Conservation (phyloP, 2,113 vertebrate species). For the Rhombomys opimus region DNA sequence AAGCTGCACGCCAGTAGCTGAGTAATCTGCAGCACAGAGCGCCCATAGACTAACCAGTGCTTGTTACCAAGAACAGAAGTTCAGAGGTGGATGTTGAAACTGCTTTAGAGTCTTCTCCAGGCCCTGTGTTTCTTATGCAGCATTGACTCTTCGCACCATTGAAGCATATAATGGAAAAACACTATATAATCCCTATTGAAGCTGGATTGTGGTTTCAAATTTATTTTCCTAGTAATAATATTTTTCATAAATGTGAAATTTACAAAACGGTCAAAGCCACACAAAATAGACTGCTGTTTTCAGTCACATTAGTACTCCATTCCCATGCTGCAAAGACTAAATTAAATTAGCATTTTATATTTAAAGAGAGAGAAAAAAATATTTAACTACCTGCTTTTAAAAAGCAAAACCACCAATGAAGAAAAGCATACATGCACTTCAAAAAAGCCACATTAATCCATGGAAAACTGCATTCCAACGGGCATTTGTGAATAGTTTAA, state of each 20-base stretch:
- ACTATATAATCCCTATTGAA: constrained; percentile 62
- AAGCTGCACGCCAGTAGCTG: neutral
- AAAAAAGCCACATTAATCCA: constrained; percentile 65
- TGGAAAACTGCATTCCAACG: constrained; percentile 72
- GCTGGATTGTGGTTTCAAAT: constrained; percentile 69
- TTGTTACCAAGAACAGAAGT: constrained; percentile 41
- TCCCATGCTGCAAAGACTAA: constrained; percentile 81
- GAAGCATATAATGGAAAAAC: constrained; percentile 69
- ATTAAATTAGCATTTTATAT: constrained; percentile 82
- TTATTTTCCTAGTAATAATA: constrained; percentile 78
- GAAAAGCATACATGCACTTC: constrained; percentile 53
- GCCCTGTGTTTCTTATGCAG: neutral
- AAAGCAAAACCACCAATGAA: constrained; percentile 68
- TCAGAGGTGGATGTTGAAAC: constrained; percentile 18
- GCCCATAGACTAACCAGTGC: constrained; percentile 4
- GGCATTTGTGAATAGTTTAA: constrained; percentile 59
- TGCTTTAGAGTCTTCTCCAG: neutral
- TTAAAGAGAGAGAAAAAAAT: constrained; percentile 71
- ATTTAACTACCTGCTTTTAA: constrained; percentile 75
- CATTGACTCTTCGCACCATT: constrained; percentile 21
- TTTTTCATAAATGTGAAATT: constrained; percentile 77
- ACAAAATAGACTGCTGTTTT: constrained; percentile 75
- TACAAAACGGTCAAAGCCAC: constrained; percentile 78
- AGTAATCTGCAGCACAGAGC: constrained; percentile 19
- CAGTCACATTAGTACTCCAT: constrained; percentile 69